phyloP scores from a whole-genome alignment of 2,113 vertebrate genomes.

The Hippocampus guttulatus region DNA sequence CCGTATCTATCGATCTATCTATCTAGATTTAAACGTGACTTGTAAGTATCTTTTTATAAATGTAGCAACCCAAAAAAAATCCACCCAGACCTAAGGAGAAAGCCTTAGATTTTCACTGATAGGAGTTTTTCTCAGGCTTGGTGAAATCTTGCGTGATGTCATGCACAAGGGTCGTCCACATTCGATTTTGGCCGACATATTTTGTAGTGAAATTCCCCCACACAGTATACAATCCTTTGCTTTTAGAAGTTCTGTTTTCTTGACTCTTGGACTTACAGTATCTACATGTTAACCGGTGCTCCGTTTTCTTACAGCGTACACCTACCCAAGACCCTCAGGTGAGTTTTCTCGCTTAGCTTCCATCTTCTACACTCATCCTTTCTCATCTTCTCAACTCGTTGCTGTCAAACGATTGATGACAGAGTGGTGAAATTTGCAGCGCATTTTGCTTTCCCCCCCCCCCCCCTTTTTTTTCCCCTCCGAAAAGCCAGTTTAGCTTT shows the following conservation, averaged over 20 bases:
- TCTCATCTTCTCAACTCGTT: conserved; percentile 7
- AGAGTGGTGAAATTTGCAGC: conserved; percentile 13
- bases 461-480: no score
- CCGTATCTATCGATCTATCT: no score
- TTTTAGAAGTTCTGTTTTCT: not conserved
- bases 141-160: not conserved
- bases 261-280: not conserved
- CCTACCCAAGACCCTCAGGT: conserved; percentile 76
- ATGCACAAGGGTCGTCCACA: no score
- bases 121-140: not conserved
- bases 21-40: no score
- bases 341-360: conserved; percentile 29
- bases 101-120: no score
- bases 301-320: conserved; percentile 71
- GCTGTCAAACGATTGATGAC: conserved; percentile 31
- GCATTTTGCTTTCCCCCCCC: not conserved
- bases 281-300: conserved; percentile 21
- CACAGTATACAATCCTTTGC: not conserved
- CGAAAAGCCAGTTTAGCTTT: conserved; percentile 26
- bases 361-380: conserved; percentile 6
- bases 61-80: no score
- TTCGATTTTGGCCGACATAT: not conserved
- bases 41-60: no score
- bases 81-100: no score
- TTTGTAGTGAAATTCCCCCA: not conserved